Evolutionary conservation across 1,140 invertebrate genomes (phyloP), one percentile per base, ranked within the genome.

Genomic region (Anoplolepis gracilipes): DNA sequence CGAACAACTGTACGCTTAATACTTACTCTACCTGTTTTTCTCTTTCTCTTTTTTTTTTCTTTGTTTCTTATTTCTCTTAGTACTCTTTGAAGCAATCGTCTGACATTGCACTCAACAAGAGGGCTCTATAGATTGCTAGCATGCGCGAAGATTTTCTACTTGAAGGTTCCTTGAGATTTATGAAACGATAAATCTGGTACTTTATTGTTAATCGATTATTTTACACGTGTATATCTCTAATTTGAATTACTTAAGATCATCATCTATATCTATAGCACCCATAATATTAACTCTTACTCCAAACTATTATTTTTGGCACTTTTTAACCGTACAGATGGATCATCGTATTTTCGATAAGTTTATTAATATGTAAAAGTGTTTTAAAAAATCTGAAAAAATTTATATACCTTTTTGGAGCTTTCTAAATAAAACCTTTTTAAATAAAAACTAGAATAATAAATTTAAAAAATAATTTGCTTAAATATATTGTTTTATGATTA

Each of bases 111-210:
- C 81, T 84, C 42, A 76, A 84, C 42, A 64, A 30, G 59, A 84
- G 42, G 25, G 70, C 73, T 77, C 73, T 84, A 84, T 59, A 62
- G 59, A 77, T 84, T 77, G 53, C 57, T 77, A 84, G 72, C 57
- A 59, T 64, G 77, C 70, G 59, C 11, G 7, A 62, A 64, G 46
- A 46, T 77, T 77, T 55, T 39, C 46, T 33, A 39, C 57, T 84
- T 57, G 72, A 84, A 77, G 42, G 30, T 84, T 64, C 42, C 30
- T 72, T 39, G 78, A 76, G 81, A 77, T 82, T 82, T 86, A 82
- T 72, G n/a, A 42, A 84, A 79, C 55, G 79, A 61, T 70, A 49
- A 30, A 46, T 13, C 13, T 28, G 13, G 25, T 36, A 49, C 65
- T 61, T 84, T 55, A 72, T 70, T 39, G 79, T 79, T 82, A 82